Evolutionary conservation across 2,888 invertebrate species (phyloP).

Genomic region (Callyntrura guangdongensis): DNA sequence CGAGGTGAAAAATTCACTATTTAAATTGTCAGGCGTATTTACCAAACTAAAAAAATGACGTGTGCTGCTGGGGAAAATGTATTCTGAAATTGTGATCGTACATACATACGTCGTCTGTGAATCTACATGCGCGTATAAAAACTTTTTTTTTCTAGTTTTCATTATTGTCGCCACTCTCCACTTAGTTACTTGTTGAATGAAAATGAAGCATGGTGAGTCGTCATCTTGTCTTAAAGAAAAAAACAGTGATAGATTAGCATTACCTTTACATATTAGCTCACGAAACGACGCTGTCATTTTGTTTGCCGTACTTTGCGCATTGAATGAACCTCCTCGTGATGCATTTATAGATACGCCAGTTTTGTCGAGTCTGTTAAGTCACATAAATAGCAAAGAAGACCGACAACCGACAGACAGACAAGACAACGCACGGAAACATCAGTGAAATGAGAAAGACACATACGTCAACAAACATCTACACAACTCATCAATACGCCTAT

Average conservation of each 20-base stretch:
- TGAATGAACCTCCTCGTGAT: not conserved
- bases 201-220: conserved; percentile 12
- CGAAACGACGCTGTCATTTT: conserved; percentile 57
- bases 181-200: conserved; percentile 40
- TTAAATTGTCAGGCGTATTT: not conserved
- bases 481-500: conserved; percentile 10
- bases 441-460: conserved; percentile 22
- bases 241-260: conserved; percentile 78
- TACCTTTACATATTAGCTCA: conserved; percentile 60
- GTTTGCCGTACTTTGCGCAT: conserved; percentile 19
- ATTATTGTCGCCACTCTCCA: not conserved
- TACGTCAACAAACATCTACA: conserved; percentile 33
- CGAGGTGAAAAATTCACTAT: conserved; percentile 69
- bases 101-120: conserved; percentile 1
- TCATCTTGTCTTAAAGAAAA: conserved; percentile 54
- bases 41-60: not conserved
- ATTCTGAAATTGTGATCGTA: no score
- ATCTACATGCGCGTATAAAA: not conserved
- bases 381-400: conserved; percentile 34
- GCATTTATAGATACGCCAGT: not conserved
- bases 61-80: not conserved
- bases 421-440: conserved; percentile 26
- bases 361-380: not conserved
- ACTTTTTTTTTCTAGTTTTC: not conserved
- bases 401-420: conserved; percentile 41